Conservation (phyloP, 2,888 invertebrate genomes). For the Drosophila mayaguana region DNA sequence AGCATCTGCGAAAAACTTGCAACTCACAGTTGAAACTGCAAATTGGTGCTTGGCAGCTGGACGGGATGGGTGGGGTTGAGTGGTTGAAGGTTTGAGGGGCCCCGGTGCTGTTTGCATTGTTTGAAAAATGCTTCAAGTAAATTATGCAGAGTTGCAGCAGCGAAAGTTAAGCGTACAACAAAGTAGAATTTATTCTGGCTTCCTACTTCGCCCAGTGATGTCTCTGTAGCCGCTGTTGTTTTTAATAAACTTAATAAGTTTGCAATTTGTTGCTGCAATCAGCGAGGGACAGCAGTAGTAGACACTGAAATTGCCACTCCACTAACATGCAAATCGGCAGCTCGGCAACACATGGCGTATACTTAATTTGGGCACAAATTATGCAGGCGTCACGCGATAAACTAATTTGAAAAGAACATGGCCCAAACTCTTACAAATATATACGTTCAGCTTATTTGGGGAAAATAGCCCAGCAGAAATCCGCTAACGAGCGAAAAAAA, state of each 20-base stretch:
- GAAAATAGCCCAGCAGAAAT: neutral
- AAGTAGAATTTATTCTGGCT: conserved; percentile 62
- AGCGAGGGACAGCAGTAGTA: conserved; percentile 47
- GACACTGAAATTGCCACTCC: conserved; percentile 34
- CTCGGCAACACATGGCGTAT: conserved; percentile 67
- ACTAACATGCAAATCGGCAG: conserved; percentile 62
- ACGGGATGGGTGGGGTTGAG: neutral
- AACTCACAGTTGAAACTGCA: conserved; percentile 44
- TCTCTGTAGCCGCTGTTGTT: conserved; percentile 62
- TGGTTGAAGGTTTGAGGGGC: neutral
- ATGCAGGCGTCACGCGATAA: conserved; percentile 62
- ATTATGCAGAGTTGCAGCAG: conserved; percentile 73
- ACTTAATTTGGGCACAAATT: conserved; percentile 60
- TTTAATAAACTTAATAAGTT: conserved; percentile 78
- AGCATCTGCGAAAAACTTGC: conserved; percentile 72
- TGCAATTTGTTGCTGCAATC: conserved; percentile 75
- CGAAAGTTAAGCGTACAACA: conserved; percentile 71
- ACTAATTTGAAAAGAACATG: conserved; percentile 52
- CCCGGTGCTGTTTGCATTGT: conserved; percentile 57
- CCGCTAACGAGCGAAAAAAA: neutral
- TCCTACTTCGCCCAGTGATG: conserved; percentile 52
- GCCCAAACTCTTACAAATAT: conserved; percentile 32
- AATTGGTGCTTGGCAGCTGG: conserved; percentile 29
- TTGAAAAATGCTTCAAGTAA: conserved; percentile 72
- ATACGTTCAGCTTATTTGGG: conserved; percentile 24